A percentile compares a stretch with the other conserved stretches of the same genome.
phyloP scores from a whole-genome alignment of 2,888 invertebrate genomes.

The Pachydiplax longipennis region DNA sequence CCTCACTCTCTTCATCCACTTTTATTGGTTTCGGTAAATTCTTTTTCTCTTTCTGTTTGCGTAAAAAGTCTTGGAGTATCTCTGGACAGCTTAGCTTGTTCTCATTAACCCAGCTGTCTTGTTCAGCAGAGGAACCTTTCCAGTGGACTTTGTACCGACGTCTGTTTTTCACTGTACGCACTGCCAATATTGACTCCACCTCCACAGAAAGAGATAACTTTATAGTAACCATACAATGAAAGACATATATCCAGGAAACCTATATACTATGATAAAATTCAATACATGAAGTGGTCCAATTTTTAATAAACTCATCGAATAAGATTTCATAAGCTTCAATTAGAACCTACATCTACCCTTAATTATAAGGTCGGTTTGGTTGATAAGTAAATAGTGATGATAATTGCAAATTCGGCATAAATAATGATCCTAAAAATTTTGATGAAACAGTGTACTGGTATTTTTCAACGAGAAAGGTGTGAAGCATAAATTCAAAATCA shows the following conservation, averaged over 20 bases:
- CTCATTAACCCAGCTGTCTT: constrained; percentile 80
- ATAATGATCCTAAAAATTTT: too few species aligned
- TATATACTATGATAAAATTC: neutral
- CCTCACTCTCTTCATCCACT: constrained; percentile 61
- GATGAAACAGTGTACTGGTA: too few species aligned
- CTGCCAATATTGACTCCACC: constrained; percentile 76
- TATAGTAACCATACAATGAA: constrained; percentile 14
- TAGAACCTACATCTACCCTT: too few species aligned
- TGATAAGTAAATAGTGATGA: too few species aligned
- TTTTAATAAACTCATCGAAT: too few species aligned
- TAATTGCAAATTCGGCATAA: too few species aligned
- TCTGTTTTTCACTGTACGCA: constrained; percentile 73
- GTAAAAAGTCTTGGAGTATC: constrained; percentile 66
- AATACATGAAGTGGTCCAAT: constrained; percentile 15
- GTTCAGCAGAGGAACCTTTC: constrained; percentile 76
- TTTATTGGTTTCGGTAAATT: constrained; percentile 50
- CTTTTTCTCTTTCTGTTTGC: constrained; percentile 47
- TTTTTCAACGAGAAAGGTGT: too few species aligned
- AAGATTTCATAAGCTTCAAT: too few species aligned
- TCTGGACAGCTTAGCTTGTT: constrained; percentile 74
- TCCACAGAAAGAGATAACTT: constrained; percentile 53
- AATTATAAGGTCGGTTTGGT: too few species aligned
- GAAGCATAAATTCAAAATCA: too few species aligned
- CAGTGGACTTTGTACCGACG: constrained; percentile 76
- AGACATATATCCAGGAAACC: neutral